These are phyloP conservation scores for Buceros bicornis DNA, from an alignment of 2,797 vertebrate genomes.

Conservation along the genomic window DNA sequence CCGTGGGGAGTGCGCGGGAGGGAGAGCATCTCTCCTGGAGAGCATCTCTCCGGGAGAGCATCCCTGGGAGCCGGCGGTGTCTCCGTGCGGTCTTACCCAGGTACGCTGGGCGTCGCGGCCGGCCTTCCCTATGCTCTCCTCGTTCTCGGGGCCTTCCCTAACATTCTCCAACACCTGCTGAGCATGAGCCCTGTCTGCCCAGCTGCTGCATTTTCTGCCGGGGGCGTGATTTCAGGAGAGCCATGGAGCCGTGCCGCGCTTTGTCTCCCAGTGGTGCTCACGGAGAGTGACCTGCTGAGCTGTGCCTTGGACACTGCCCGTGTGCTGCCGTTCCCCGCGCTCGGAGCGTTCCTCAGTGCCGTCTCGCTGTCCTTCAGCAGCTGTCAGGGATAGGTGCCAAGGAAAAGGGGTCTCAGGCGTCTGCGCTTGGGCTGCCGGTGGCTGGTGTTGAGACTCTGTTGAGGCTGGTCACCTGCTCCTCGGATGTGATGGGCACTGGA, in stretches of 20 bases:
- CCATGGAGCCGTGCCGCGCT: neutral
- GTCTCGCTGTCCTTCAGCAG: accelerated
- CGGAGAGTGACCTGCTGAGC: neutral
- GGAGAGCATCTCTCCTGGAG: neutral
- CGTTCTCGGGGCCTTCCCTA: neutral
- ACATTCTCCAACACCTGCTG: neutral
- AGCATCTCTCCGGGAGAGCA: neutral
- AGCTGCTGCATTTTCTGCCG: accelerated
- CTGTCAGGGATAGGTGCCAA: neutral
- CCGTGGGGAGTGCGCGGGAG: neutral
- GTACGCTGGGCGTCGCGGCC: neutral
- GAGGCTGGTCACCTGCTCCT: neutral
- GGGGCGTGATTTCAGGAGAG: accelerated
- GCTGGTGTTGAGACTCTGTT: accelerated
- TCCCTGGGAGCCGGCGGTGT: neutral
- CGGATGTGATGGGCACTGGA: accelerated
- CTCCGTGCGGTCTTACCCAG: accelerated
- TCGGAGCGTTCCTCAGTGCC: accelerated
- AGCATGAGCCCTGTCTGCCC: neutral
- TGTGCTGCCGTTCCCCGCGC: neutral
- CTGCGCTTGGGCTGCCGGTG: accelerated
- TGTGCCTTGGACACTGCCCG: accelerated
- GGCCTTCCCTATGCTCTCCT: neutral
- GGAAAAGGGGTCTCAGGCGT: neutral
- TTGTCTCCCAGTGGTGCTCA: neutral